Conservation (phyloP, 2,113 vertebrate species). For the Carassius gibelio region DNA sequence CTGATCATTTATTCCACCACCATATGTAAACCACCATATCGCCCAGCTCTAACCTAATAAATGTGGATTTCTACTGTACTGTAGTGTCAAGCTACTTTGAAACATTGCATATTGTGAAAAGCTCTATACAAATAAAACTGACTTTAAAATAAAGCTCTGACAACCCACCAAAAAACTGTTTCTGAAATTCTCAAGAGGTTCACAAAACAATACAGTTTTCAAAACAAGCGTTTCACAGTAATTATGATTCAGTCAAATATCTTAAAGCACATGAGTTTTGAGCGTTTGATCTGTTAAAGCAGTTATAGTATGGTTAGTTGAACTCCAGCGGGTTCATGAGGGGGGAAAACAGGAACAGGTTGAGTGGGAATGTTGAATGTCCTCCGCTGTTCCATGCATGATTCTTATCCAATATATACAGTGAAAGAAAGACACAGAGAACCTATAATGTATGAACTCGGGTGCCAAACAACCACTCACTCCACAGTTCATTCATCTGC, state of each 20-base stretch:
- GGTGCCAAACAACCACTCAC: constrained; percentile 39
- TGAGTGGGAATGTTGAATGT: constrained; percentile 33
- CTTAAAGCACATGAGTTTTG: neutral
- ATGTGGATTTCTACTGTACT: neutral
- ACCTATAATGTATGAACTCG: neutral
- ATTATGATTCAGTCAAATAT: constrained; percentile 11
- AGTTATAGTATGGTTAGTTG: neutral
- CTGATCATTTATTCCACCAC: neutral
- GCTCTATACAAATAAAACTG: neutral
- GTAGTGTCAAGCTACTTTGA: neutral
- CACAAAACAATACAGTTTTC: neutral
- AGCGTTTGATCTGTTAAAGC: constrained; percentile 32
- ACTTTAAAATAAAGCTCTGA: neutral
- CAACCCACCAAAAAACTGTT: neutral
- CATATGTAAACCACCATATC: neutral
- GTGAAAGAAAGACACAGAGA: constrained; percentile 23
- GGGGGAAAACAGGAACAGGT: neutral
- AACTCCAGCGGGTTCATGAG: constrained; percentile 30
- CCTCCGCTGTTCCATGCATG: constrained; percentile 32
- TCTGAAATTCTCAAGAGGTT: neutral
- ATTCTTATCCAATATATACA: constrained; percentile 46
- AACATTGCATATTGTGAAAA: constrained; percentile 6
- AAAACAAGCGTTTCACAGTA: neutral
- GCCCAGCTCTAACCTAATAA: neutral
- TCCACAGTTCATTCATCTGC: constrained; percentile 34